Base-by-base conservation (phyloP, 2,888 invertebrate genomes). In the Kuschelorhynchus macadamiae region DNA sequence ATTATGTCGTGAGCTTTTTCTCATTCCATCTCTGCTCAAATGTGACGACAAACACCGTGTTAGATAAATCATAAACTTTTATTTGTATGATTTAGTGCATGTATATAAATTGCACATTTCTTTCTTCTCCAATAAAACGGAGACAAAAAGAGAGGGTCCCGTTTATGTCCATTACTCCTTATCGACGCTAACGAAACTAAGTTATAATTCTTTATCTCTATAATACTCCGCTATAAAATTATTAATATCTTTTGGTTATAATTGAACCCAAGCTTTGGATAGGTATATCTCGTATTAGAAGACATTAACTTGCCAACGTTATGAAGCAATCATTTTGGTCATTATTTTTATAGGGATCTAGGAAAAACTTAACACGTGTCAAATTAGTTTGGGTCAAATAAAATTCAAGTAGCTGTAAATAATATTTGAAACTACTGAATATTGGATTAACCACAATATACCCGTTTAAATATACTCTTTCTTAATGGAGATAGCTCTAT, bases 201-300 rank as follows among this genome's bases (percentile, higher is more conserved):
- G 77, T 77, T 77, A 74, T 76, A 74, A 81, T 82, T 82, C 81
- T 82, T 82, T 82, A 82, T 82, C 81, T 82, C 77, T 71, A 75
- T 77, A 78, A 80, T 79, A 78, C 76, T 73, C 72, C 71, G 80
- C 78, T 74, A 78, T 83, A 82, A 83, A 83, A 81, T 82, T 82
- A 82, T 82, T 83, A 83, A 82, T 83, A 83, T 82, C 82, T 79
- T 33, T 75, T 73, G 74, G 76, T 76, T 77, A 79, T 79, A 79
- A 82, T 82, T 82, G 82, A 80, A 80, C 75, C 72, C 71, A 71
- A 74, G 76, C 76, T 76, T 79, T 80, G 33, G 12, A 81, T 81
- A 81, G 81, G 81, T 81, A 80, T 77, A 79, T 77, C 76, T 78
- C 76, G 76, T 77, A 80, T 81, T 81, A 81, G 78, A 76, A 77